These are phyloP conservation scores for Penaeus indicus DNA, from an alignment of 1,140 invertebrate genomes.

Conservation along the genomic window DNA sequence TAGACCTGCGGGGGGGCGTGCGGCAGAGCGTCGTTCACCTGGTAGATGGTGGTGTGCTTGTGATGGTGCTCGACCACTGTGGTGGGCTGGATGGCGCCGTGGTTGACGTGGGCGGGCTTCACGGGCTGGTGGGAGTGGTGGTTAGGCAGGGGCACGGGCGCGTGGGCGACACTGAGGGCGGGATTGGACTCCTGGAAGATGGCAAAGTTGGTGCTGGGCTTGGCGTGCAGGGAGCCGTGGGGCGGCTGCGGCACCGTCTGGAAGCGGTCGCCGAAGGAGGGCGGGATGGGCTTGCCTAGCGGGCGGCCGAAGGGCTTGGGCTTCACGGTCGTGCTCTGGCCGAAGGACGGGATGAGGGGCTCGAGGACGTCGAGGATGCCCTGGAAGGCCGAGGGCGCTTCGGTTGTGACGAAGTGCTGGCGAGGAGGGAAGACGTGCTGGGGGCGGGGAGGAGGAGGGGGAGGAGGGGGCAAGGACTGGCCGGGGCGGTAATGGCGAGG, in stretches of 20 bases:
- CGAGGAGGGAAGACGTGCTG: not conserved
- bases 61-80: slow-evolving; percentile 61
- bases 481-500: not conserved
- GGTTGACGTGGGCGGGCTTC: slow-evolving; percentile 39
- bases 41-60: slow-evolving; percentile 63
- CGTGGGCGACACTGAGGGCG: not conserved
- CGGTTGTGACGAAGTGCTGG: slow-evolving; percentile 49
- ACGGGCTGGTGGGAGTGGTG: not conserved
- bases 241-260: not conserved
- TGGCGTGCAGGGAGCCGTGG: not conserved
- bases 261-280: no score
- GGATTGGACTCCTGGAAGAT: no score
- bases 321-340: not conserved
- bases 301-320: slow-evolving; percentile 16
- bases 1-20: not conserved
- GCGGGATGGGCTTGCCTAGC: no score
- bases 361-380: slow-evolving; percentile 39
- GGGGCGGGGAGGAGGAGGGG: slow-evolving; percentile 7
- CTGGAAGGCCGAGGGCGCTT: slow-evolving; percentile 50
- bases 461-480: not conserved
- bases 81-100: slow-evolving; percentile 38
- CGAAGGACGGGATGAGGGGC: slow-evolving; percentile 36
- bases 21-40: slow-evolving; percentile 12
- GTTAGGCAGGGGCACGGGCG: not conserved
- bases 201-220: no score